Evolutionary conservation across 2,113 vertebrate genomes (phyloP).

Genomic region (Sigmodon hispidus): DNA sequence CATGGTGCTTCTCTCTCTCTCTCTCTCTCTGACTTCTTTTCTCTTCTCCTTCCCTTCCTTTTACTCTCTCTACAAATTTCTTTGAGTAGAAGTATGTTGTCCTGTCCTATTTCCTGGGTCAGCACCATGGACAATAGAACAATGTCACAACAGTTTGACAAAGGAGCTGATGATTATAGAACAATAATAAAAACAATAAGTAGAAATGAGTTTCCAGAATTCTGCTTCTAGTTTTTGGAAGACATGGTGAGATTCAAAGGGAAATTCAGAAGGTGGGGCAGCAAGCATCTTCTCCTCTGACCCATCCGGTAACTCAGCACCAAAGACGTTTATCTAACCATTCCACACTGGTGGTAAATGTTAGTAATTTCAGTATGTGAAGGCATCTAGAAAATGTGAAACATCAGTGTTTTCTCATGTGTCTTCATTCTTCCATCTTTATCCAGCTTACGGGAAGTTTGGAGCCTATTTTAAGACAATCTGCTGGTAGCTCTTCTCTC

Average conservation of each 20-base stretch:
- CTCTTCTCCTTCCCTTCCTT: background rate
- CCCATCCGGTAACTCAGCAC: background rate
- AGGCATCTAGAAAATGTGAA: background rate
- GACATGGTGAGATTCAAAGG: background rate
- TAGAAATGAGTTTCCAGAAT: no score
- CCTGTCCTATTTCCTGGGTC: background rate
- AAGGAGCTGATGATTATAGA: background rate
- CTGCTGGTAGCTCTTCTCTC: background rate
- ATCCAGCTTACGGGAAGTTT: background rate
- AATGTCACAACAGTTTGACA: background rate
- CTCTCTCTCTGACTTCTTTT: background rate
- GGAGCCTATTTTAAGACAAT: background rate
- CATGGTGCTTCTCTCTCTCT: background rate
- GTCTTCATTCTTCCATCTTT: background rate
- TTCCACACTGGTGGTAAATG: background rate
- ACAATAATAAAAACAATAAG: background rate
- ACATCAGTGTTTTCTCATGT: background rate
- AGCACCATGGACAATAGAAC: background rate
- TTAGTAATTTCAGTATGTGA: background rate
- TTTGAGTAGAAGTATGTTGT: background rate
- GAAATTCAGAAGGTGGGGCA: fast-evolving
- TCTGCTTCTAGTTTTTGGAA: background rate
- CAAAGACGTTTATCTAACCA: background rate
- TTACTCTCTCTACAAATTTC: background rate
- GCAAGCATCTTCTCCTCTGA: fast-evolving